Conservation (phyloP, 2,888 invertebrate genomes). For the Lithosia quadra region DNA sequence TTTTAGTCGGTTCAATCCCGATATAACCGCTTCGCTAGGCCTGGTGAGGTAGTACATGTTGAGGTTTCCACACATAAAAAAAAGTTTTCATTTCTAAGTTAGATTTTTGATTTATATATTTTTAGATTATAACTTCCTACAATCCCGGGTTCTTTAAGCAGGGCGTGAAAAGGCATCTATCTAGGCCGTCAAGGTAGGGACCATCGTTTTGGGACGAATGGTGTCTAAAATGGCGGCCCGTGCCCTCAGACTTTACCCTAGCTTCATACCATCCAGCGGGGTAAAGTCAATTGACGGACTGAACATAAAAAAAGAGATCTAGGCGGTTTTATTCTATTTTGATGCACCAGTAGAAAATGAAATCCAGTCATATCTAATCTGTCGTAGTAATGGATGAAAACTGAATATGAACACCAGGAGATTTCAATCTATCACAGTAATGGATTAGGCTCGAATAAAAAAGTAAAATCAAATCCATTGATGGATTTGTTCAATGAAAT, state of each 20-base stretch:
- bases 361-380: background rate
- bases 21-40: too few species aligned
- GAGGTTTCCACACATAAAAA: too few species aligned
- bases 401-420: background rate
- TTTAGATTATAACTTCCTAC: background rate
- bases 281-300: too few species aligned
- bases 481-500: background rate
- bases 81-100: background rate
- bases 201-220: too few species aligned
- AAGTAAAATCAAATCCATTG: background rate
- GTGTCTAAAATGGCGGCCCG: too few species aligned
- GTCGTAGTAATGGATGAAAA: background rate
- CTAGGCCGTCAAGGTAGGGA: too few species aligned
- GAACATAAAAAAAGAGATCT: background rate
- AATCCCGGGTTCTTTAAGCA: too few species aligned
- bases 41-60: too few species aligned
- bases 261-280: too few species aligned
- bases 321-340: background rate
- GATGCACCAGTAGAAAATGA: background rate
- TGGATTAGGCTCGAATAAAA: slow-evolving; percentile 2
- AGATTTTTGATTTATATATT: background rate
- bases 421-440: background rate
- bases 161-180: too few species aligned
- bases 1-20: too few species aligned
- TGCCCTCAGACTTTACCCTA: too few species aligned